Evolutionary conservation across 2,888 invertebrate species (phyloP).

Genomic region (Drosophila kanekoi): DNA sequence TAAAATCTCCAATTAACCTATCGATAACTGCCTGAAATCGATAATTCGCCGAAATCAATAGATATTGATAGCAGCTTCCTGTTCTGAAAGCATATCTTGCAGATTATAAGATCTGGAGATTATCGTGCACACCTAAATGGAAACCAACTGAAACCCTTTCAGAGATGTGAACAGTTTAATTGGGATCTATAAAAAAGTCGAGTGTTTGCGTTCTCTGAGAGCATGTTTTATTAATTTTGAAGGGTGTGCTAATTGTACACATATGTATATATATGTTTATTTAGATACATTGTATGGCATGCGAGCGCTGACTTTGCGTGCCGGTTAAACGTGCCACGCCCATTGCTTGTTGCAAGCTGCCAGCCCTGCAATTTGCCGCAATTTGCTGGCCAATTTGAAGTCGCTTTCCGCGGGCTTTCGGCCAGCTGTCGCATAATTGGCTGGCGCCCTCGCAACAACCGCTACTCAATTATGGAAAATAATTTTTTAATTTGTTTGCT

Average conservation of each 20-base stretch:
- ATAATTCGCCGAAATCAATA: neutral
- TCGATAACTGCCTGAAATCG: neutral
- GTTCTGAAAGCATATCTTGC: neutral
- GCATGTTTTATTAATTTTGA: constrained; percentile 8
- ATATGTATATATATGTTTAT: neutral
- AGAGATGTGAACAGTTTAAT: too few relatives aligned
- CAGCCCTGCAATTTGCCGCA: constrained; percentile 64
- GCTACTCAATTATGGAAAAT: constrained; percentile 68
- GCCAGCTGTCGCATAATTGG: constrained; percentile 59
- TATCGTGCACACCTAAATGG: too few relatives aligned
- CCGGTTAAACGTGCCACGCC: constrained; percentile 54
- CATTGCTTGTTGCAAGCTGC: constrained; percentile 39
- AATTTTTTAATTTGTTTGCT: constrained; percentile 65
- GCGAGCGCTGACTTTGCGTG: constrained; percentile 40
- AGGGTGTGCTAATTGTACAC: constrained; percentile 38
- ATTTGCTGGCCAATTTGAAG: constrained; percentile 58
- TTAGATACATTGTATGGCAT: constrained; percentile 11
- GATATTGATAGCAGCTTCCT: too few relatives aligned
- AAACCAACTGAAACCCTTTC: too few relatives aligned
- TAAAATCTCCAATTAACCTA: neutral
- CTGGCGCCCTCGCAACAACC: constrained; percentile 53
- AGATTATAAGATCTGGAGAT: neutral
- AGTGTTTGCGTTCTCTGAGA: neutral
- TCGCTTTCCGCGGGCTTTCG: constrained; percentile 3
- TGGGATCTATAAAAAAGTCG: neutral